Base-by-base conservation (phyloP, 2,888 invertebrate genomes). In the Sinohyriopsis cumingii region DNA sequence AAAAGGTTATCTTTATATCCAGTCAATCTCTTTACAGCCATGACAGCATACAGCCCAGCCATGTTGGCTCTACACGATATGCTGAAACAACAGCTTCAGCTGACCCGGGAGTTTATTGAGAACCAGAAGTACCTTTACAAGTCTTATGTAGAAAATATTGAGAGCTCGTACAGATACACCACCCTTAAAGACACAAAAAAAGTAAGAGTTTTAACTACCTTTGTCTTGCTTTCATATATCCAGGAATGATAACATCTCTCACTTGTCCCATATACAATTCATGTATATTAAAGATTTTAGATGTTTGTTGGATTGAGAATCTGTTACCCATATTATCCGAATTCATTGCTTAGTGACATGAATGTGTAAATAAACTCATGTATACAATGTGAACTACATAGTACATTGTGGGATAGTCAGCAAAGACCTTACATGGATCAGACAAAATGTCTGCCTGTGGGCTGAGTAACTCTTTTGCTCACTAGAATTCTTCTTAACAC, bases 51-150 rank as follows among this genome's bases (percentile, higher is more conserved):
- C 78, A 85, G 77, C 68, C 84, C 87, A 7, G 79, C 82, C 55
- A 82, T 86, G 78, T 62, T 85, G 56, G 86, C 85, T 7, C 75
- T 87, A 12, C 85, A 86, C 62, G 86, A 86, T 62, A 85, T 86
- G 84, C 72, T 86, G 66, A 85, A 80, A 69, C 81, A 84, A 54
- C 87, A 87, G 74, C 66, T 85, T n/a, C 79, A 84, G 28, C 70
- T 87, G 56, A 85, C 85, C 7, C 73, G 73, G 61, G 80, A 83
- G 62, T 87, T 86, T 65, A 73, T 85, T 3, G 69, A 75, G 20
- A 78, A 82, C 7, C 86, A 87, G 73, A 73, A 78, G 57, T 63
- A 80, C 28, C 76, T 87, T 63, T 84, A 86, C 65, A 73, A 78
- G 25, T 75, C 80, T 20, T 79, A 80, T 56, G 73, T 79, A n/a